Conservation (phyloP, 1,140 invertebrate species). For the Gryon sp. region DNA sequence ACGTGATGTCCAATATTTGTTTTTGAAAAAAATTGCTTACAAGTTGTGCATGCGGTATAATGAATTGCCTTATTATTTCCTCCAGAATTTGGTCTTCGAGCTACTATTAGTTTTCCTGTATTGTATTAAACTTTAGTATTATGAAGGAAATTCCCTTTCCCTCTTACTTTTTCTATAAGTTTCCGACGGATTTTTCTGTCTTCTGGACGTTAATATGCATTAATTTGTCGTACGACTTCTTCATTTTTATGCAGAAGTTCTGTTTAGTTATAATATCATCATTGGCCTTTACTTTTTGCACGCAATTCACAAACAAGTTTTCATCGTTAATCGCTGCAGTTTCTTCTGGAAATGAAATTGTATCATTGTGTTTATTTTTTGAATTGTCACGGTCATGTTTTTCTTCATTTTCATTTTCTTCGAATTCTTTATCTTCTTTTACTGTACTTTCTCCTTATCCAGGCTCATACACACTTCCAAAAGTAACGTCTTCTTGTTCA, state of each 20-base stretch:
- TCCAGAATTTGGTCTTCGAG: constrained; percentile 34
- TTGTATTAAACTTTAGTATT: constrained; percentile 52
- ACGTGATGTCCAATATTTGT: constrained; percentile 29
- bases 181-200: constrained; percentile 8
- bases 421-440: too few relatives aligned
- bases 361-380: too few relatives aligned
- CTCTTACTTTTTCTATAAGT: constrained; percentile 33
- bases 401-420: too few relatives aligned
- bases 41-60: constrained; percentile 27
- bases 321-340: not conserved
- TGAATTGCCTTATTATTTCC: constrained; percentile 16
- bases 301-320: constrained; percentile 12
- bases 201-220: not conserved
- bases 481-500: too few relatives aligned
- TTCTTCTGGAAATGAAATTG: too few relatives aligned
- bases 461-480: too few relatives aligned
- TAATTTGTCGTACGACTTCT: constrained; percentile 44
- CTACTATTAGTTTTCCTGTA: constrained; percentile 43
- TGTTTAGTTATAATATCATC: constrained; percentile 33
- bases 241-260: constrained; percentile 55
- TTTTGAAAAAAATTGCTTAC: constrained; percentile 42
- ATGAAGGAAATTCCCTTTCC: constrained; percentile 34
- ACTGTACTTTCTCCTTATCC: too few relatives aligned
- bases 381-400: too few relatives aligned
- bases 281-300: not conserved